phyloP scores from a whole-genome alignment of 1,140 invertebrate genomes.

The Papilio polyxenes region DNA sequence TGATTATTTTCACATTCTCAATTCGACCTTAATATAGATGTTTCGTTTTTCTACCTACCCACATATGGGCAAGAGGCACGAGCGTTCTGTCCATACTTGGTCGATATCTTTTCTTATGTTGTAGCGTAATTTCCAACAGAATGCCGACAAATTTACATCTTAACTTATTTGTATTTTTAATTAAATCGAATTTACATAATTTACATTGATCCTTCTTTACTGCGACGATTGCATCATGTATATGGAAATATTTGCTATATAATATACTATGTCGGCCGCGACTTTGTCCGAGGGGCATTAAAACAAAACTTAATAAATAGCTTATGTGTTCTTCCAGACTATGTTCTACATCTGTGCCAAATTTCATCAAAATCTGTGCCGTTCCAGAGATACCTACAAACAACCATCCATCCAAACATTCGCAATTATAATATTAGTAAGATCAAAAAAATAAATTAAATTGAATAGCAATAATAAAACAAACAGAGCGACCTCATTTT shows the following conservation, averaged over 20 bases:
- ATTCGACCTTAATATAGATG: conserved; percentile 18
- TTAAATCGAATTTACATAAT: conserved; percentile 29
- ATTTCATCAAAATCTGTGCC: no score
- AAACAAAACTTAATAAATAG: no score
- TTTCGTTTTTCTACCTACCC: conserved; percentile 27
- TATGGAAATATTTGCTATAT: neutral
- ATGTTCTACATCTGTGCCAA: no score
- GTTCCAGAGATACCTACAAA: no score
- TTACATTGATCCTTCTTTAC: neutral
- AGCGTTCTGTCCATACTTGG: neutral
- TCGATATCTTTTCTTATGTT: conserved; percentile 30
- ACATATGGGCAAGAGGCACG: neutral
- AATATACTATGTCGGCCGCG: neutral
- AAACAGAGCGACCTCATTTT: no score
- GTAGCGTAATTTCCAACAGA: conserved; percentile 30
- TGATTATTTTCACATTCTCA: conserved; percentile 29
- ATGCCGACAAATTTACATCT: conserved; percentile 4
- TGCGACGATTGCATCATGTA: neutral
- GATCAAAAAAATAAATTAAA: no score
- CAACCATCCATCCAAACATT: no score
- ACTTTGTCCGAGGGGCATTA: neutral
- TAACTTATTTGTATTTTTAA: conserved; percentile 15
- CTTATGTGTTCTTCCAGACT: neutral
- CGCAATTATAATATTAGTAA: no score
- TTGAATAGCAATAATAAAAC: no score